phyloP scores from a whole-genome alignment of 2,888 invertebrate genomes.

The Drosophila subquinaria region DNA sequence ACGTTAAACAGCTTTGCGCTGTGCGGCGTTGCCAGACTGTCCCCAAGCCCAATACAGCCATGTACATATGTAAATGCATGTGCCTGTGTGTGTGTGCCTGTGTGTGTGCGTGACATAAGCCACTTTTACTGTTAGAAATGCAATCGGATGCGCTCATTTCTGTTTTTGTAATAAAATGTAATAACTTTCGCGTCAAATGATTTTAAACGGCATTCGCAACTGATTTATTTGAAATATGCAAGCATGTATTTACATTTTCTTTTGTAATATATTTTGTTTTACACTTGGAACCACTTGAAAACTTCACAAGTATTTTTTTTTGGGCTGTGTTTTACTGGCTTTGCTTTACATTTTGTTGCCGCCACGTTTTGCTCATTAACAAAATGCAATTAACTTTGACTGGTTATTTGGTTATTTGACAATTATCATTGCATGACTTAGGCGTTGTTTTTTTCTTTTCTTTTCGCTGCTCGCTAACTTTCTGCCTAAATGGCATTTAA shows the following conservation, averaged over 20 bases:
- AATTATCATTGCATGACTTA: constrained; percentile 64
- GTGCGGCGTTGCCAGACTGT: constrained; percentile 70
- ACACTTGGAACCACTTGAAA: constrained; percentile 39
- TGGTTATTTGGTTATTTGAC: constrained; percentile 40
- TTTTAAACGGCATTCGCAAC: constrained; percentile 36
- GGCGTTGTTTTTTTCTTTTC: constrained; percentile 37
- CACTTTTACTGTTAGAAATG: constrained; percentile 79
- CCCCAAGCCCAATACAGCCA: constrained; percentile 40
- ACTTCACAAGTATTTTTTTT: constrained; percentile 51
- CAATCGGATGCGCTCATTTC: constrained; percentile 59
- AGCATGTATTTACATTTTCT: constrained; percentile 59
- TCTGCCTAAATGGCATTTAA: constrained; percentile 56
- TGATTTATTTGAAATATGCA: constrained; percentile 17
- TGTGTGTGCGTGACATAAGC: constrained; percentile 72
- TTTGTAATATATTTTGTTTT: constrained; percentile 32
- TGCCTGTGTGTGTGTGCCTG: constrained; percentile 36
- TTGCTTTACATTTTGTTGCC: constrained; percentile 76
- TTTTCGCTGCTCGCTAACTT: constrained; percentile 25
- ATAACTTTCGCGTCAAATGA: constrained; percentile 49
- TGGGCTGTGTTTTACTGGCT: constrained; percentile 28
- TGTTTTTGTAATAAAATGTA: constrained; percentile 26
- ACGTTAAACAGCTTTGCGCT: constrained; percentile 74
- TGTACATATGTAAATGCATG: constrained; percentile 33
- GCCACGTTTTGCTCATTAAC: constrained; percentile 75
- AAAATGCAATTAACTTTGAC: constrained; percentile 60